Base-by-base conservation (phyloP, 2,888 invertebrate genomes). In the Rhamnusium bicolor region DNA sequence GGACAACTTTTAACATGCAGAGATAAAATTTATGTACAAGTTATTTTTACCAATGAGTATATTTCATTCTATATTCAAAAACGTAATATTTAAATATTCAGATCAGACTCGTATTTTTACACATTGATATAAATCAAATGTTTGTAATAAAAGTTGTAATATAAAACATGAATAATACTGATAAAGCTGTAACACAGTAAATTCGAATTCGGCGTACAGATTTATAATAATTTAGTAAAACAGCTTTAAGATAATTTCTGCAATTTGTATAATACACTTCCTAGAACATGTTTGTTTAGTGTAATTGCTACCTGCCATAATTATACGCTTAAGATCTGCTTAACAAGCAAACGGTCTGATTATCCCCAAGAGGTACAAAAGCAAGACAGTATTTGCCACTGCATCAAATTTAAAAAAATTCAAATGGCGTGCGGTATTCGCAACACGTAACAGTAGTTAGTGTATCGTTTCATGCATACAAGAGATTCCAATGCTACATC, bases 371-470 rank as follows among this genome's bases (percentile, higher is more conserved):
- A 61, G 49, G 21, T 4, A 47, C n/a, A 24, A 47, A 32, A 40
- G 27, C 12, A 2, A 32, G 18, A 19, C 61, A 40, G 21, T 4
- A 3, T 21, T 49, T 49, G 18, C 19, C 24, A 54, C n/a, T 54
- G 21, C 67, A 56, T 18, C 40, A 46, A 18, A 14, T 40, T 53
- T 29, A 12, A 19, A 56, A n/a, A 67, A 56, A 54, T 40, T 40
- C 40, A 19, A 18, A 58, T 58, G 27, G 46, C 24, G 49, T 69
- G 60, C 60, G 60, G 60, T 49, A 69, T 69, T 69, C 69, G 24
- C 49, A 18, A 53, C 51, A 62, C 70, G 70, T 62, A 60, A 16
- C n/a, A 27, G 62, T 24, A 51, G 62, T 70, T 70, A 54, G 53
- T 10, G 14, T 19, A 21, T 29, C 19, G 69, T 16, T 27, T 62